A percentile compares a stretch with the other conserved stretches of the same genome.
Evolutionary conservation across 2,113 vertebrate species (phyloP).

Genomic region (Lepisosteus oculatus): DNA sequence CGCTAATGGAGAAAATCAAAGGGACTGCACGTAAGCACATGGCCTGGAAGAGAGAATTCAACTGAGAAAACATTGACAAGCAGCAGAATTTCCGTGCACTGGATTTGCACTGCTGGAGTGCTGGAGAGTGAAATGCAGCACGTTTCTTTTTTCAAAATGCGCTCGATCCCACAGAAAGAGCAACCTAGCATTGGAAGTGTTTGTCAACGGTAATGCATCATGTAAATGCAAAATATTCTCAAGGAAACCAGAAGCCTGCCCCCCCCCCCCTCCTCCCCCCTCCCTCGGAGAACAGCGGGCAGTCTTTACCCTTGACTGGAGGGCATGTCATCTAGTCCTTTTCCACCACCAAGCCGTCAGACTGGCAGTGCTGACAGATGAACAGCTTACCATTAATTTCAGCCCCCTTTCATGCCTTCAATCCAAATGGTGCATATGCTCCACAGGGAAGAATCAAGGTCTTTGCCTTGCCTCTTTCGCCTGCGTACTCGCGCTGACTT

Average conservation of each 20-base stretch:
- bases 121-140: too few species aligned
- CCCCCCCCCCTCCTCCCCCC: slow-evolving; percentile 9
- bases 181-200: not conserved
- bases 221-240: not conserved
- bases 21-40: too few species aligned
- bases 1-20: too few species aligned
- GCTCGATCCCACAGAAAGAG: too few species aligned
- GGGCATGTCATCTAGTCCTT: slow-evolving; percentile 70
- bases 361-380: slow-evolving; percentile 80
- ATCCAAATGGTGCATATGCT: slow-evolving; percentile 73
- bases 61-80: not conserved
- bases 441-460: slow-evolving; percentile 72
- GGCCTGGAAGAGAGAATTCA: not conserved
- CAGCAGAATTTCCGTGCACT: too few species aligned
- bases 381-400: slow-evolving; percentile 80
- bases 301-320: slow-evolving; percentile 77
- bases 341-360: slow-evolving; percentile 68
- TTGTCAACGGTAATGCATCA: not conserved
- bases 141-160: too few species aligned
- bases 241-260: not conserved
- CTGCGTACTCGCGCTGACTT: slow-evolving; percentile 68
- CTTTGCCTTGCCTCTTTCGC: slow-evolving; percentile 72
- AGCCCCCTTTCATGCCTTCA: slow-evolving; percentile 73
- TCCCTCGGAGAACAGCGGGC: slow-evolving; percentile 56
- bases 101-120: too few species aligned